Percentiles rank a stretch among this genome's conserved stretches.
These are phyloP conservation scores for Dendrolimus houi DNA, from an alignment of 2,888 invertebrate genomes.

Conservation along the genomic window DNA sequence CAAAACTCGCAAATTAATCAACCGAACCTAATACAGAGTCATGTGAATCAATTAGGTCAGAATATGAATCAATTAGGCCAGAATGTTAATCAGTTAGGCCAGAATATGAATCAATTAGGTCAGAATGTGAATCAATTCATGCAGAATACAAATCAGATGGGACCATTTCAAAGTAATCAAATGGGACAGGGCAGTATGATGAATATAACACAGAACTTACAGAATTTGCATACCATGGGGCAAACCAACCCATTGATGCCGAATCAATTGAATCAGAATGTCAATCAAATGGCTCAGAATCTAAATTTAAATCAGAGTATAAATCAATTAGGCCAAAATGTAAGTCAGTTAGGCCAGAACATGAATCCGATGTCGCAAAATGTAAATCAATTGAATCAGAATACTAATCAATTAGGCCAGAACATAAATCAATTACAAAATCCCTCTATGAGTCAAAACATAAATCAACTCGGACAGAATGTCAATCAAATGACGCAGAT, in stretches of 20 bases:
- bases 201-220: constrained; percentile 24
- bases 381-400: constrained; percentile 27
- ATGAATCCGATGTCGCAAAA: constrained; percentile 11
- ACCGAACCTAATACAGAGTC: constrained; percentile 18
- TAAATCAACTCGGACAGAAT: constrained; percentile 8
- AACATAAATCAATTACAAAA: constrained; percentile 1
- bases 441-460: constrained; percentile 7
- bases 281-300: constrained; percentile 27
- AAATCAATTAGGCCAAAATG: constrained; percentile 41
- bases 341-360: constrained; percentile 9
- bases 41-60: constrained; percentile 30
- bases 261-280: constrained; percentile 24
- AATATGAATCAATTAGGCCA: constrained; percentile 27
- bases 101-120: constrained; percentile 30
- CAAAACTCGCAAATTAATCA: constrained; percentile 18
- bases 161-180: constrained; percentile 32
- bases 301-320: constrained; percentile 44
- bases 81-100: constrained; percentile 23
- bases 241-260: constrained; percentile 22
- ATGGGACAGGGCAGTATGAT: constrained; percentile 23
- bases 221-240: constrained; percentile 36
- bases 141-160: constrained; percentile 21
- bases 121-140: constrained; percentile 24
- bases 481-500: constrained; percentile 15
- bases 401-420: constrained; percentile 1